Evolutionary conservation across 2,888 invertebrate species (phyloP).

Genomic region (Andrena trimmerana): DNA sequence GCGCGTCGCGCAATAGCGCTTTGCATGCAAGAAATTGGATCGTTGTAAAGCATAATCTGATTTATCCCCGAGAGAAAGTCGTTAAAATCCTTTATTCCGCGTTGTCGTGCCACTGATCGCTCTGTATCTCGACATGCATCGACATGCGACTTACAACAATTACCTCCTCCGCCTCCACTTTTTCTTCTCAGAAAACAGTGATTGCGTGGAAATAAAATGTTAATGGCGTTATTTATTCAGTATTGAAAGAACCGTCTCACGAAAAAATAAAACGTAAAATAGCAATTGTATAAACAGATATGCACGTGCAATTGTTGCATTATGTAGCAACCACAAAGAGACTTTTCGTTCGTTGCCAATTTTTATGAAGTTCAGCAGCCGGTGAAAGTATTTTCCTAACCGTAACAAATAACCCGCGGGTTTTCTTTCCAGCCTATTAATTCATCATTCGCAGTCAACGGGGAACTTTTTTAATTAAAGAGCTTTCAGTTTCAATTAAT

Average conservation of each 20-base stretch:
- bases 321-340: not conserved
- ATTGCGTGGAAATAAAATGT: not conserved
- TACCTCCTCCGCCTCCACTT: not conserved
- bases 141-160: slow-evolving; percentile 32
- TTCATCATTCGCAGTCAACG: slow-evolving; percentile 24
- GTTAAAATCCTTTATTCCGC: slow-evolving; percentile 58
- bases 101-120: slow-evolving; percentile 48
- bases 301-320: not conserved
- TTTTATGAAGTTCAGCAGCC: too few relatives aligned
- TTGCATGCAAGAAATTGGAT: slow-evolving; percentile 58
- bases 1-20: slow-evolving; percentile 30
- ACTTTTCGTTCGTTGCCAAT: not conserved
- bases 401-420: not conserved
- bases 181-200: not conserved
- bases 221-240: not conserved
- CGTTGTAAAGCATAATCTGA: slow-evolving; percentile 49
- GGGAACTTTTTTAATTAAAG: slow-evolving; percentile 83
- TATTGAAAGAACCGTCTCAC: not conserved
- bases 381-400: not conserved
- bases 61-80: slow-evolving; percentile 43
- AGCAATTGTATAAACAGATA: not conserved
- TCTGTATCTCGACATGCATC: slow-evolving; percentile 25
- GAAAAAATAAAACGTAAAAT: not conserved
- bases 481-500: slow-evolving; percentile 82
- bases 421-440: slow-evolving; percentile 20